Conservation (phyloP, 2,888 invertebrate genomes). For the Ryuthela nishihirai region DNA sequence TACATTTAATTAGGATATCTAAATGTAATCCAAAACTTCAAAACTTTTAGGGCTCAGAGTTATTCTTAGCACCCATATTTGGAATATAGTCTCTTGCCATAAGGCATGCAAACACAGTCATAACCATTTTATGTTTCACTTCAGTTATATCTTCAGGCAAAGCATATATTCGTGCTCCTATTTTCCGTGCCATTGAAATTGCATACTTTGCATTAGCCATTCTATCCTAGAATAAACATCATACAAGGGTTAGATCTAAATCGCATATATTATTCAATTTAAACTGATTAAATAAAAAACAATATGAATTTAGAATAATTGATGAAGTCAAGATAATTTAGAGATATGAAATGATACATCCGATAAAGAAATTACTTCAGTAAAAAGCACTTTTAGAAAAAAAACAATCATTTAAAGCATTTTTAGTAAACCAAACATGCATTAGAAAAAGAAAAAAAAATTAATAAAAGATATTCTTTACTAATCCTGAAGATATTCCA, state of each 20-base stretch:
- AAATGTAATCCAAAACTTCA: background rate
- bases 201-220: constrained; percentile 99
- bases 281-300: too few species aligned
- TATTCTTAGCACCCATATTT: constrained; percentile 62
- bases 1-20: background rate
- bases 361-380: background rate
- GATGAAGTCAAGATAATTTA: background rate
- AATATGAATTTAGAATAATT: background rate
- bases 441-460: too few species aligned
- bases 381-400: too few species aligned
- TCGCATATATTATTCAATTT: background rate
- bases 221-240: constrained; percentile 66
- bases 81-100: constrained; percentile 97
- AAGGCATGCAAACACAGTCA: constrained; percentile 99
- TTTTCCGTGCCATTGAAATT: constrained; percentile 94
- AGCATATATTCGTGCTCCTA: constrained; percentile 96
- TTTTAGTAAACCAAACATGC: too few species aligned
- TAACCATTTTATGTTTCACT: constrained; percentile 97
- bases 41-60: constrained; percentile 15
- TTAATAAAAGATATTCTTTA: too few species aligned
- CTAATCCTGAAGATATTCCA: too few species aligned
- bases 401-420: too few species aligned
- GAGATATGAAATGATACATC: background rate
- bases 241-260: too few species aligned
- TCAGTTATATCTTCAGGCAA: constrained; percentile 98